A percentile compares a stretch with the other conserved stretches of the same genome.
These are phyloP conservation scores for fruit fly (Drosophila melanogaster) DNA, from an alignment of 1,140 invertebrate species.

Conservation along the genomic window DNA sequence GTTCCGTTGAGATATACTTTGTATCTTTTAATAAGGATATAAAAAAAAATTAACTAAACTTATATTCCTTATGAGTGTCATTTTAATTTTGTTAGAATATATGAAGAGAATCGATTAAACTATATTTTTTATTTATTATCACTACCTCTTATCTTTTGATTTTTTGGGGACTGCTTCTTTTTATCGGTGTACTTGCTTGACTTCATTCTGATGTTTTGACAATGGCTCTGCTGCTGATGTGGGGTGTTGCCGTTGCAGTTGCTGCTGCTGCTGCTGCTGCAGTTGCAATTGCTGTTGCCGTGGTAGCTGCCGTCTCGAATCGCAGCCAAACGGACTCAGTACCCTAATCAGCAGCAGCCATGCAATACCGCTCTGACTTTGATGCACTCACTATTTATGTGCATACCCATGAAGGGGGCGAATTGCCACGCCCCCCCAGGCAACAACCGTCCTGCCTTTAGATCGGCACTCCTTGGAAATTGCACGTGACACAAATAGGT, in stretches of 20 bases:
- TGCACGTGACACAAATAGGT: constrained; percentile 72
- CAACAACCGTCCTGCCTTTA: background rate
- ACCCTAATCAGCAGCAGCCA: constrained; percentile 64
- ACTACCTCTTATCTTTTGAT: too few relatives aligned
- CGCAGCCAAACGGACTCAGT: constrained; percentile 62
- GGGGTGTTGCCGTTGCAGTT: background rate
- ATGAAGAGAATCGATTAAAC: too few relatives aligned
- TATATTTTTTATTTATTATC: background rate
- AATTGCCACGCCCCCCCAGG: constrained; percentile 19
- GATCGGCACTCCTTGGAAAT: constrained; percentile 10
- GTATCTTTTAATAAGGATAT: too few relatives aligned
- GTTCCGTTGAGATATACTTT: too few relatives aligned
- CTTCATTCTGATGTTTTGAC: constrained; percentile 52
- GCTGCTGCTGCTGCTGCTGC: background rate
- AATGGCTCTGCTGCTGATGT: constrained; percentile 42
- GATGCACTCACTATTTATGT: constrained; percentile 67
- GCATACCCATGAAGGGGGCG: constrained; percentile 17
- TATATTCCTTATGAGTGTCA: too few relatives aligned
- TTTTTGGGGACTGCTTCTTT: background rate
- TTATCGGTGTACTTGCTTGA: constrained; percentile 9
- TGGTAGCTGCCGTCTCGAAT: constrained; percentile 16
- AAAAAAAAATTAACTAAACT: too few relatives aligned
- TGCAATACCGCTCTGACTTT: constrained; percentile 53
- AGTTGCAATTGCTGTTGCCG: constrained; percentile 3
- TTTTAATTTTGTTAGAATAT: too few relatives aligned